Percentiles rank a stretch among this genome's conserved stretches.
Conservation (phyloP, 2,888 invertebrate genomes). For the Epirrhoe alternata region DNA sequence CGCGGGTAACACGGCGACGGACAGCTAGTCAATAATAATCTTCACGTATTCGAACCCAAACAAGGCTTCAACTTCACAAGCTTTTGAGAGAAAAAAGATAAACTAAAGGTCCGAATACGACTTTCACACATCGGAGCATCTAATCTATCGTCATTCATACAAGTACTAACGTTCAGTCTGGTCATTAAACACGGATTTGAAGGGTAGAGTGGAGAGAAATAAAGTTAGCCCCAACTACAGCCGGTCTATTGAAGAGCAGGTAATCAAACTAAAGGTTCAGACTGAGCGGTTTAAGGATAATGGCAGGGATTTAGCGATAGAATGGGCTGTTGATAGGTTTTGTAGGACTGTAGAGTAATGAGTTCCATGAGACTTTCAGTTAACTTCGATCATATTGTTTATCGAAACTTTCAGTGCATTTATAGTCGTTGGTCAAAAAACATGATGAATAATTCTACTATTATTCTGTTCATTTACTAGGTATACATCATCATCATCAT, state of each 20-base stretch:
- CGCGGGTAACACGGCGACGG: too few species aligned
- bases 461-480: too few species aligned
- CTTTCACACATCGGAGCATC: constrained; percentile 19
- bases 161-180: constrained; percentile 46
- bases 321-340: constrained; percentile 13
- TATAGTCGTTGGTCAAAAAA: too few species aligned
- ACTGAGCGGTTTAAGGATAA: constrained; percentile 43
- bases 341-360: not conserved
- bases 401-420: too few species aligned
- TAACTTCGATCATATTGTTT: too few species aligned
- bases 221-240: constrained; percentile 66
- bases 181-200: constrained; percentile 83
- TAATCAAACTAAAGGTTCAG: constrained; percentile 66
- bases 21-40: too few species aligned
- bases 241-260: constrained; percentile 52
- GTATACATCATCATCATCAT: too few species aligned
- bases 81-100: too few species aligned
- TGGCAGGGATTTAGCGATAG: constrained; percentile 12
- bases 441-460: too few species aligned
- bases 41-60: too few species aligned
- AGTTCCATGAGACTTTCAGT: not conserved
- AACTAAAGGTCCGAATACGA: not conserved
- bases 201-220: constrained; percentile 79
- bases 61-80: not conserved
- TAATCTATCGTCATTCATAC: constrained; percentile 12